Evolutionary conservation across 2,888 invertebrate species (phyloP), one percentile per base, ranked within the genome.

Genomic region (Scaptomyza caliginosa): DNA sequence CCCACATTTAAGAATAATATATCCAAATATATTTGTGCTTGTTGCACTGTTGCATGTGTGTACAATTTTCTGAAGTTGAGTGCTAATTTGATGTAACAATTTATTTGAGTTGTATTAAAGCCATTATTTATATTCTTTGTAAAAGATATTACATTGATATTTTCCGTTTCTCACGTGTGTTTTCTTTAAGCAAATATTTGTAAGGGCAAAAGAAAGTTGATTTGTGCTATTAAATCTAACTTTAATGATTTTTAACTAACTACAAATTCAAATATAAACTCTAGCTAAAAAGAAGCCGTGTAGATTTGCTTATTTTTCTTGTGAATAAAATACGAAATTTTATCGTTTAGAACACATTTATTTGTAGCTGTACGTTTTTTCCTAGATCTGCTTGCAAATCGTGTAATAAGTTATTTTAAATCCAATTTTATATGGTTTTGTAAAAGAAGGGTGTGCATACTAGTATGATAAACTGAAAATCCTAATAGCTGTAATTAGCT

Each of bases 401-500:
- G 3, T 23, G 11, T 2, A 34, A 34, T 40, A 13, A 4, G 13
- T 23, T 13, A 10, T 23, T n/a, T 10, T 10, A 2, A 26, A 43
- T 43, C 16, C n/a, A 6, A 16, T 23, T 3, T 17, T 3, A 4
- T 7, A 10, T 43, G 11, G 43, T 7, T 16, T 10, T 10, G 26
- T 11, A 17, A 23, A 10, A n/a, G 7, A n/a, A 0, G 17, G 3
- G 49, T 24, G 13, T 16, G n/a, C n/a, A 17, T 30, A 6, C n/a
- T 42, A 13, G 16, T 42, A n/a, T 23, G 13, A 30, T 19, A 23
- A 40, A 24, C 4, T 30, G 13, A 34, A 8, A 23, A 49, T 38
- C 40, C 40, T 73, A 77, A 64, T 80, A 80, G 70, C 46, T 34
- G 57, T 49, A 77, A 67, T 75, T 79, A 75, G 46, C 43, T 34